Evolutionary conservation across 2,797 vertebrate species (phyloP).

Genomic region (Phataginus tricuspis): DNA sequence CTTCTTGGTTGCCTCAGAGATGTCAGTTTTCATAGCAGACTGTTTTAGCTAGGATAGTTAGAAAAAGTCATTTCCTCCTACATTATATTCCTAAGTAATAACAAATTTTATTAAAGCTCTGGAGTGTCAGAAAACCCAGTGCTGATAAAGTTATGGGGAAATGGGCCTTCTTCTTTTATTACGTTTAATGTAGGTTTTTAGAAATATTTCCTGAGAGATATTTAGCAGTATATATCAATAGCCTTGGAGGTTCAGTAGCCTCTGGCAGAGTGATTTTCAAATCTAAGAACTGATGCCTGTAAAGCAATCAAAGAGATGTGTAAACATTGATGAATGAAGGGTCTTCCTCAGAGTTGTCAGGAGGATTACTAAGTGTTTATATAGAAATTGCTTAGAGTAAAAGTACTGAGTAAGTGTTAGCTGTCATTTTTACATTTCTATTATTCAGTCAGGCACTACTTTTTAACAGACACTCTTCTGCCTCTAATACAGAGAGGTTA

Average conservation of each 20-base stretch:
- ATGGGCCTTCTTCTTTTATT: neutral
- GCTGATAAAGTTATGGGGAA: slow-evolving; percentile 29
- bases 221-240: neutral
- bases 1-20: slow-evolving; percentile 50
- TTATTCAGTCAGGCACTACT: neutral
- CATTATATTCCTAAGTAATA: neutral
- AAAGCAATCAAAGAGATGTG: neutral
- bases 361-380: neutral
- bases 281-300: slow-evolving; percentile 8
- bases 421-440: neutral
- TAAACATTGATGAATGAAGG: neutral
- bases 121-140: neutral
- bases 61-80: slow-evolving; percentile 22
- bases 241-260: neutral
- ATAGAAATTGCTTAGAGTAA: neutral
- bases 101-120: slow-evolving; percentile 24
- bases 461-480: neutral
- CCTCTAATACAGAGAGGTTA: neutral
- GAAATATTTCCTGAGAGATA: neutral
- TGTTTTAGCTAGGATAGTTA: slow-evolving; percentile 24
- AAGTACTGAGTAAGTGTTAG: neutral
- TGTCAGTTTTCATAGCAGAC: slow-evolving; percentile 25
- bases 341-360: neutral
- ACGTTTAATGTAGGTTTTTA: neutral
- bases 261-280: neutral